A percentile compares a stretch with the other conserved stretches of the same genome.
phyloP scores from a whole-genome alignment of 1,140 invertebrate genomes.

The Kradibia gibbosae region DNA sequence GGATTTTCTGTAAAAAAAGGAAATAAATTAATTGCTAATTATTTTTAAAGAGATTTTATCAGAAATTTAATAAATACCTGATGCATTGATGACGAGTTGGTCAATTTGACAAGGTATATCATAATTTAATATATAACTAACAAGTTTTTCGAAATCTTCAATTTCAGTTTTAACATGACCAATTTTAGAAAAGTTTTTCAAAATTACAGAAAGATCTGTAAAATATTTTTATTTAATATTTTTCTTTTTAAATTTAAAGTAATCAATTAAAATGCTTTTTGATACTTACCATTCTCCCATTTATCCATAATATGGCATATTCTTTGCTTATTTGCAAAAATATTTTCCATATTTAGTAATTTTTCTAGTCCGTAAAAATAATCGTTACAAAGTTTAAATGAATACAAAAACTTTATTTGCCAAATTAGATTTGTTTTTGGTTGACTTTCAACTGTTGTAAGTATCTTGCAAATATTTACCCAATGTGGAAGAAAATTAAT shows the following conservation, averaged over 20 bases:
- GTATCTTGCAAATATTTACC: constrained; percentile 80
- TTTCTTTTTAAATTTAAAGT: too few relatives aligned
- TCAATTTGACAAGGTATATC: background rate
- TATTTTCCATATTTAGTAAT: constrained; percentile 70
- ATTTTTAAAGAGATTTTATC: background rate
- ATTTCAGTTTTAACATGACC: background rate
- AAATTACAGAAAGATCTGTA: background rate
- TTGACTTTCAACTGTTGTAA: constrained; percentile 59
- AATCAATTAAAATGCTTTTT: background rate
- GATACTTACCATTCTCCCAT: constrained; percentile 68
- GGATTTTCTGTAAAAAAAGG: constrained; percentile 17
- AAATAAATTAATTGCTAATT: background rate
- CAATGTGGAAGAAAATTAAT: constrained; percentile 84
- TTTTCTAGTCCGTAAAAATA: constrained; percentile 60
- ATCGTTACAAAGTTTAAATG: constrained; percentile 68
- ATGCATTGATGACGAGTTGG: background rate
- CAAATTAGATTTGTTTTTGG: constrained; percentile 76
- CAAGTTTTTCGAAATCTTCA: constrained; percentile 18
- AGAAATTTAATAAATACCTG: constrained; percentile 10
- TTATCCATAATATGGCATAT: constrained; percentile 72
- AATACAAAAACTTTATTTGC: constrained; percentile 78
- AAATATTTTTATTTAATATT: too few relatives aligned
- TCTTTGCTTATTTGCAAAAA: constrained; percentile 76
- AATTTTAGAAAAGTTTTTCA: background rate
- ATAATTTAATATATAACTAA: constrained; percentile 23